A percentile compares a stretch with the other conserved stretches of the same genome.
phyloP scores from a whole-genome alignment of 2,797 vertebrate genomes.

The Hirundo rustica region DNA sequence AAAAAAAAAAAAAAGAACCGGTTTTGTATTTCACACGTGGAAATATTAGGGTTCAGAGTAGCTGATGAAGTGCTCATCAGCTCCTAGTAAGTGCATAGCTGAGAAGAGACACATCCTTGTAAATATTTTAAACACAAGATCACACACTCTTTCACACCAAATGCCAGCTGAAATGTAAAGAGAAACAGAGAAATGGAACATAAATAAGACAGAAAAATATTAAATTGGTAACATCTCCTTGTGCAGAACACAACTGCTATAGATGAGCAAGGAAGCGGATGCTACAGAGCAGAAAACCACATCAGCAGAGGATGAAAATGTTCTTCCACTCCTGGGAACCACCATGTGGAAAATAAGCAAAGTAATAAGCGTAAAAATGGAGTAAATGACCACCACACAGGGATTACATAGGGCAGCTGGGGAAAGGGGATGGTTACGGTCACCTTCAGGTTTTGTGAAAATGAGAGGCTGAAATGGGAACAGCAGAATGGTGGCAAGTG shows the following conservation, averaged over 20 bases:
- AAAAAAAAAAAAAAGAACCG: too few species aligned
- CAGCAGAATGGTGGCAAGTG: not conserved
- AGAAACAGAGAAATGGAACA: conserved; percentile 29
- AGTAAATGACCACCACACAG: not conserved
- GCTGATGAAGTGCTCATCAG: not conserved
- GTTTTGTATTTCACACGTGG: not conserved
- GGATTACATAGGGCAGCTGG: not conserved
- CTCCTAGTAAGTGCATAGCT: not conserved
- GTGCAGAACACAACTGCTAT: not conserved
- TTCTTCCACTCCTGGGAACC: not conserved
- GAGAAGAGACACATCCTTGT: not conserved
- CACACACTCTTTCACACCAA: not conserved
- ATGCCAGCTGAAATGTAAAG: conserved; percentile 7
- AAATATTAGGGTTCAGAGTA: not conserved
- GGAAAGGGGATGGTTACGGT: not conserved
- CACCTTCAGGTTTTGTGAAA: not conserved
- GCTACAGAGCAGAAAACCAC: conserved; percentile 10
- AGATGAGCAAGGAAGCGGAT: not conserved
- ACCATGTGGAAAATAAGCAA: conserved; percentile 19
- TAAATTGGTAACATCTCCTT: not conserved
- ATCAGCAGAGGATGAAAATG: conserved; percentile 4
- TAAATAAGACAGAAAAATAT: conserved; percentile 14
- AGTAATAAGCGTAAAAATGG: not conserved
- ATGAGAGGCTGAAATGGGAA: not conserved
- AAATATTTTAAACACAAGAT: not conserved